Conservation (phyloP, 2,888 invertebrate genomes). For the Phyllotreta cruciferae region DNA sequence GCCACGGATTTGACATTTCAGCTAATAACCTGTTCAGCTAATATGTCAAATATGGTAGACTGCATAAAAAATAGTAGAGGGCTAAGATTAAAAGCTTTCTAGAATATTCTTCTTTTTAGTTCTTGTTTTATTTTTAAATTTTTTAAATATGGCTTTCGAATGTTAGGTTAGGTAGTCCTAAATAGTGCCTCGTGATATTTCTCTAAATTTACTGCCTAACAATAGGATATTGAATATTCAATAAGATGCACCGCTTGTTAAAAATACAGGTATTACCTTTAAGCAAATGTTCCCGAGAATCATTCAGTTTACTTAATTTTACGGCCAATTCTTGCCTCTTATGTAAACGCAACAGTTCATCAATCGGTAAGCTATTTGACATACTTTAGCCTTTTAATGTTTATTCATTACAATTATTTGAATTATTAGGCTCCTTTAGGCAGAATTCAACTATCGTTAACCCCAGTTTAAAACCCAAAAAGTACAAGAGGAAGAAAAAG, state of each 20-base stretch:
- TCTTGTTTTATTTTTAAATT: no score
- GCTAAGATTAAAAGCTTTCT: no score
- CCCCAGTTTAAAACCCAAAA: constrained; percentile 46
- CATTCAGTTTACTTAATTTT: constrained; percentile 44
- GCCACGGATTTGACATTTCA: no score
- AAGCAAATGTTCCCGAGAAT: constrained; percentile 47
- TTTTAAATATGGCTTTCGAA: no score
- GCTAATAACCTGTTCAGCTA: no score
- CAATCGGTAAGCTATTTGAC: constrained; percentile 41
- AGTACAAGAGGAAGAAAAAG: constrained; percentile 45
- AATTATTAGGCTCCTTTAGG: constrained; percentile 41
- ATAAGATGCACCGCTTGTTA: constrained; percentile 47
- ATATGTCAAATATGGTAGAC: no score
- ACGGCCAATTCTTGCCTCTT: constrained; percentile 47
- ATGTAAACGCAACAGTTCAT: constrained; percentile 53
- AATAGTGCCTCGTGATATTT: constrained; percentile 7
- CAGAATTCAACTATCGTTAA: constrained; percentile 51
- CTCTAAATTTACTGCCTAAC: constrained; percentile 1
- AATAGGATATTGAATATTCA: constrained; percentile 6
- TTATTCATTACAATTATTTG: constrained; percentile 8
- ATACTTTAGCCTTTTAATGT: not conserved
- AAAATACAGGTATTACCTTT: constrained; percentile 48
- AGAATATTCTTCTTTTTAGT: no score
- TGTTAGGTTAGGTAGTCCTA: no score
- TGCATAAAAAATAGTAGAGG: no score